Percentiles rank a stretch among this genome's conserved stretches.
phyloP scores from a whole-genome alignment of 1,140 invertebrate species.

The Cydia amplana region DNA sequence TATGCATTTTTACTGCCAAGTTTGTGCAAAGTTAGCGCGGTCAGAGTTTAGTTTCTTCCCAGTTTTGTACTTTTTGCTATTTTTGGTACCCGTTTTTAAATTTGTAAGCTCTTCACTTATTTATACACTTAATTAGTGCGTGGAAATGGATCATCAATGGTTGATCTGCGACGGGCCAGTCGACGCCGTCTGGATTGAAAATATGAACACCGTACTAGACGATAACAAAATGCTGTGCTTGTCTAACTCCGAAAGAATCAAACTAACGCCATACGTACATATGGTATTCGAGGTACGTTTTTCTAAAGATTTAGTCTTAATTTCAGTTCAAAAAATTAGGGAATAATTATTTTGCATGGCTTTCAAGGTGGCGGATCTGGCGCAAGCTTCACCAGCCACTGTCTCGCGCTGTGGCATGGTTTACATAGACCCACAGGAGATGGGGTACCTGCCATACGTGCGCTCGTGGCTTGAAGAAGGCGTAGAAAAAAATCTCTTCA shows the following conservation, averaged over 20 bases:
- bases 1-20: too few species aligned
- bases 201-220: conserved; percentile 95
- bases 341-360: background rate
- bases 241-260: conserved; percentile 93
- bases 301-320: background rate
- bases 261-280: conserved; percentile 89
- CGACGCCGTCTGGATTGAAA: conserved; percentile 97
- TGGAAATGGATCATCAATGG: conserved; percentile 86
- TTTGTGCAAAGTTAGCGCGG: too few species aligned
- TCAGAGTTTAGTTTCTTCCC: too few species aligned
- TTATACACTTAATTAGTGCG: conserved; percentile 60
- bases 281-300: conserved; percentile 91
- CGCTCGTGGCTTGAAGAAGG: conserved; percentile 63
- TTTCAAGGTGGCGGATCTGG: conserved; percentile 90
- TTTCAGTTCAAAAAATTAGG: background rate
- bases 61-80: too few species aligned
- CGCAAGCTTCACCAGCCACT: conserved; percentile 93
- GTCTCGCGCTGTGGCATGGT: conserved; percentile 94
- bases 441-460: conserved; percentile 80
- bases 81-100: too few species aligned
- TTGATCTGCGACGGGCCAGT: conserved; percentile 94
- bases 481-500: conserved; percentile 62
- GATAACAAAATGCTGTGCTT: conserved; percentile 96
- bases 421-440: conserved; percentile 90
- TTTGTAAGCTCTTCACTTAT: background rate